Evolutionary conservation across 2,797 vertebrate species (phyloP).

Genomic region (Silurus lanzhouensis): DNA sequence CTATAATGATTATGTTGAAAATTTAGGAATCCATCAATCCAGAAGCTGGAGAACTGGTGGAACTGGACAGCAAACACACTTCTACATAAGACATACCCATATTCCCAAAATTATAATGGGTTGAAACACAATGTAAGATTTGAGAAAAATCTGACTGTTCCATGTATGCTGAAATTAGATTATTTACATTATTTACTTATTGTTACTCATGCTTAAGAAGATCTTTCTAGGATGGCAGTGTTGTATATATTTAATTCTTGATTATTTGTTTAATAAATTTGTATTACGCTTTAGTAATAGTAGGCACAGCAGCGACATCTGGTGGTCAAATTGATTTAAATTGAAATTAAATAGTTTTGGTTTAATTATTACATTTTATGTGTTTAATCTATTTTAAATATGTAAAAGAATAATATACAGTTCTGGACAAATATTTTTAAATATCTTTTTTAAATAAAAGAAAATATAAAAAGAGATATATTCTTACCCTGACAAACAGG

Average conservation of each 20-base stretch:
- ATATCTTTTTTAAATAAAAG: background rate
- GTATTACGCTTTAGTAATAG: background rate
- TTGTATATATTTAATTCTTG: background rate
- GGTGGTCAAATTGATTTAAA: background rate
- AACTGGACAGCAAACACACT: slow-evolving; percentile 70
- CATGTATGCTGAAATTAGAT: background rate
- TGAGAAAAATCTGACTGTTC: background rate
- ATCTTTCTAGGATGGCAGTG: background rate
- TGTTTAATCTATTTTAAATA: background rate
- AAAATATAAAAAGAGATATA: background rate
- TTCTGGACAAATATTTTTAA: background rate
- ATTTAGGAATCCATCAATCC: slow-evolving; percentile 64
- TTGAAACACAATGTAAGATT: slow-evolving; percentile 60
- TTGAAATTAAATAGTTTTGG: background rate
- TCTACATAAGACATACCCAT: slow-evolving; percentile 66
- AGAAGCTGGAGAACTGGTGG: slow-evolving; percentile 75
- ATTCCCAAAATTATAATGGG: background rate
- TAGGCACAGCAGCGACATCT: background rate
- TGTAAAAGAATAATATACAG: background rate
- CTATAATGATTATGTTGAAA: slow-evolving; percentile 19
- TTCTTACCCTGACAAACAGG: background rate
- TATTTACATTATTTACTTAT: background rate
- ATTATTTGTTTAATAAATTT: background rate
- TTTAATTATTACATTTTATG: background rate
- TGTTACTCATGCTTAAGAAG: too few species aligned